Conservation (phyloP, 1,140 invertebrate species). For the Euschistus heros region DNA sequence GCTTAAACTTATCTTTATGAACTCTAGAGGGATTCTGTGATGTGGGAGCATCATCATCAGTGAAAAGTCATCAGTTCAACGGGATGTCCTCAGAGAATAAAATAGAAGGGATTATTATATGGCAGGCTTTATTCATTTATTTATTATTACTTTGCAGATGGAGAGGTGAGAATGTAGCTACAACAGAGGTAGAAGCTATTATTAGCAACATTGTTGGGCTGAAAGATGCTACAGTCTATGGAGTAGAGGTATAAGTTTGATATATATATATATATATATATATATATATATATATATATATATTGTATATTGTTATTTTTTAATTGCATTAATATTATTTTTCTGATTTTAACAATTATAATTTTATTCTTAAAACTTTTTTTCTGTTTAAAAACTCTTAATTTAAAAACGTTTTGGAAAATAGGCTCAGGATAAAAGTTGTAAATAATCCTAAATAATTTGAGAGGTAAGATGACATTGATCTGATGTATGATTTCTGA, state of each 20-base stretch:
- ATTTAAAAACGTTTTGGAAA: too few species aligned
- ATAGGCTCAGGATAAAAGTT: too few species aligned
- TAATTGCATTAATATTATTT: not conserved
- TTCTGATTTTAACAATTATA: slow-evolving; percentile 22
- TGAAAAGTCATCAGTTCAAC: too few species aligned
- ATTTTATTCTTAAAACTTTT: too few species aligned
- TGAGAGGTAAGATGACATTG: too few species aligned
- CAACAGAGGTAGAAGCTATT: slow-evolving; percentile 88
- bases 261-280: not conserved
- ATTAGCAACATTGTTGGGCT: slow-evolving; percentile 69
- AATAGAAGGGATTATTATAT: not conserved
- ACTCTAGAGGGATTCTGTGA: too few species aligned
- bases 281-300: slow-evolving; percentile 1
- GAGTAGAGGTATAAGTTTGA: slow-evolving; percentile 62
- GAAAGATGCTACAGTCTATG: slow-evolving; percentile 68
- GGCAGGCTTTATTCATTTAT: not conserved
- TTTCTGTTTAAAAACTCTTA: too few species aligned
- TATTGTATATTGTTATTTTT: not conserved
- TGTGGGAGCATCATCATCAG: too few species aligned
- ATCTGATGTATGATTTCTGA: too few species aligned
- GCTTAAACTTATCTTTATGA: too few species aligned
- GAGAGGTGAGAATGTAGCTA: slow-evolving; percentile 94
- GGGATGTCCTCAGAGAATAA: not conserved
- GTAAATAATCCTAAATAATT: too few species aligned
- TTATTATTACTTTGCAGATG: slow-evolving; percentile 51